phyloP scores from a whole-genome alignment of 2,113 vertebrate genomes.

The Neogobius melanostomus region DNA sequence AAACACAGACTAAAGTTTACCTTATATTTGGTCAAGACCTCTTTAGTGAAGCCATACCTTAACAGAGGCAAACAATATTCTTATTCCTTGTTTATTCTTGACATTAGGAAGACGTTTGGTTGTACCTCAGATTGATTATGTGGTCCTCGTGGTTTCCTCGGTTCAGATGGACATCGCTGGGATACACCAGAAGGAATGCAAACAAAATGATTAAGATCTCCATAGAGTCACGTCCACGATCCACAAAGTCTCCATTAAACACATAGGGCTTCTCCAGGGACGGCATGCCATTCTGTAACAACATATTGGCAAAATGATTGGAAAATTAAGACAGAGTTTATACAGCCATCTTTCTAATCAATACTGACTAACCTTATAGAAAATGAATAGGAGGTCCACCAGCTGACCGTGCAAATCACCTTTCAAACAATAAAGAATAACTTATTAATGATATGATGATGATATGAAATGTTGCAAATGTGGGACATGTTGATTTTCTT shows the following conservation, averaged over 20 bases:
- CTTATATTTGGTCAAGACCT: slow-evolving; percentile 93
- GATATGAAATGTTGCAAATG: too few species aligned
- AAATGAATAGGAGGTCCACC: slow-evolving; percentile 88
- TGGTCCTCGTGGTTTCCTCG: slow-evolving; percentile 95
- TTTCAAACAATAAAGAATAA: slow-evolving; percentile 44
- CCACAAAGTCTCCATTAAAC: slow-evolving; percentile 95
- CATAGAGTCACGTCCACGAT: slow-evolving; percentile 89
- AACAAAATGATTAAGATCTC: slow-evolving; percentile 92
- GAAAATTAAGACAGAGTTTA: not conserved
- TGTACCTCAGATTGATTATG: slow-evolving; percentile 89
- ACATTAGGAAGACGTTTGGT: not conserved
- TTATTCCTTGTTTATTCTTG: not conserved
- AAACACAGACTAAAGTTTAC: slow-evolving; percentile 59
- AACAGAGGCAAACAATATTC: slow-evolving; percentile 7
- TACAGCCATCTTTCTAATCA: not conserved
- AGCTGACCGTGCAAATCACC: slow-evolving; percentile 93
- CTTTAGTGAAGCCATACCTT: slow-evolving; percentile 94
- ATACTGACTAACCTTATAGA: slow-evolving; percentile 80
- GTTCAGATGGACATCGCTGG: slow-evolving; percentile 89
- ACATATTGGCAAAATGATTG: not conserved
- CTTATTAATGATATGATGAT: not conserved
- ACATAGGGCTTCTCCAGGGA: slow-evolving; percentile 88
- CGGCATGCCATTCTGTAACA: slow-evolving; percentile 87
- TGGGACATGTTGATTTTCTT: too few species aligned
- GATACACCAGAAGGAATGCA: slow-evolving; percentile 89